Conservation (phyloP, 2,113 vertebrate genomes). For the Phylloscopus trochilus region DNA sequence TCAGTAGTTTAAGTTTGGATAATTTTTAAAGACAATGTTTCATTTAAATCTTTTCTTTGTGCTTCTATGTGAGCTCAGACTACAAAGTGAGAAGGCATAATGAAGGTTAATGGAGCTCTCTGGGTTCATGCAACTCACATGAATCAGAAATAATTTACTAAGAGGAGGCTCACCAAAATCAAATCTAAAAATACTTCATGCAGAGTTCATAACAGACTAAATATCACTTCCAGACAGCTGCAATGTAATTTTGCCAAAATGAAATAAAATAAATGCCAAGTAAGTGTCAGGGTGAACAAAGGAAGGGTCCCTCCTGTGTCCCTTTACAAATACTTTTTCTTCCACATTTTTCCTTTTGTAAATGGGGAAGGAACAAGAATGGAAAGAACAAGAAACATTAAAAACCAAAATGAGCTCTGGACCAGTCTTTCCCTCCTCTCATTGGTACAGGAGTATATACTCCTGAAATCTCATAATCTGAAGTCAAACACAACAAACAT, state of each 20-base stretch:
- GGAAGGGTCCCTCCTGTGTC: background rate
- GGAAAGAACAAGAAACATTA: background rate
- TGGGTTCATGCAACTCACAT: constrained; percentile 12
- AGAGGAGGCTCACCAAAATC: constrained; percentile 46
- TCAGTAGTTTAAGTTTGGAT: background rate
- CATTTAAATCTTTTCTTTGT: background rate
- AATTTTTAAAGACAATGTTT: background rate
- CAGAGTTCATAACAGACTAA: constrained; percentile 23
- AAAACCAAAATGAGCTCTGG: background rate
- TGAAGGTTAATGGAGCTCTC: constrained; percentile 57
- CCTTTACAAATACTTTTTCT: background rate
- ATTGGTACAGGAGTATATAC: background rate
- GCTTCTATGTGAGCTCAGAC: background rate
- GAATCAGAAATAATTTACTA: constrained; percentile 69
- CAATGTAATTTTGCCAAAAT: constrained; percentile 4
- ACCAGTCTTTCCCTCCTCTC: background rate
- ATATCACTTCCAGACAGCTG: constrained; percentile 34
- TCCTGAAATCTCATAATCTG: background rate
- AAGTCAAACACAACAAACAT: background rate
- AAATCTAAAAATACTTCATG: constrained; percentile 43
- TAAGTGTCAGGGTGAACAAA: constrained; percentile 15
- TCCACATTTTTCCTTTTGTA: background rate
- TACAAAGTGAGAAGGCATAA: background rate
- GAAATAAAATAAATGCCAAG: constrained; percentile 26
- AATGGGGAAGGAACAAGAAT: background rate